Percentiles rank a stretch among this genome's conserved stretches.
Evolutionary conservation across 2,888 invertebrate species (phyloP).

Genomic region (Sinhomidia bicolor): DNA sequence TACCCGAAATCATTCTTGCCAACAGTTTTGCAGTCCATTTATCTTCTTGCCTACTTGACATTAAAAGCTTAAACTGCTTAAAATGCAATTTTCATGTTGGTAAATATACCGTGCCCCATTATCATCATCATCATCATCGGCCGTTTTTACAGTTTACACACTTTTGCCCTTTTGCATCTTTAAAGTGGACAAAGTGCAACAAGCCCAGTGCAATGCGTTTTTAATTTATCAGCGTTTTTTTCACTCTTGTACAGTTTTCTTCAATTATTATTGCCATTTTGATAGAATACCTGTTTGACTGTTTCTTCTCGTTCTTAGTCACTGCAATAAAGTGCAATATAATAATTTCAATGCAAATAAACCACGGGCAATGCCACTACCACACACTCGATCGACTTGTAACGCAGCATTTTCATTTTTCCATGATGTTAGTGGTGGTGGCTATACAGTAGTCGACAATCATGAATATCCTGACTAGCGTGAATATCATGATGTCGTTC

Average conservation of each 20-base stretch:
- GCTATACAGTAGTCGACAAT: neutral
- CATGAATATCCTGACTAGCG: neutral
- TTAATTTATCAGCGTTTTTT: slow-evolving; percentile 25
- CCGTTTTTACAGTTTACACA: slow-evolving; percentile 9
- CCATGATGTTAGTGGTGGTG: slow-evolving; percentile 5
- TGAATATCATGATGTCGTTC: slow-evolving; percentile 43
- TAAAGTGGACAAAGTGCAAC: slow-evolving; percentile 23
- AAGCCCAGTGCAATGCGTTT: slow-evolving; percentile 13
- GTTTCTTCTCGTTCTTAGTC: neutral
- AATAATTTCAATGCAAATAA: slow-evolving; percentile 46
- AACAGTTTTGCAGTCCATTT: slow-evolving; percentile 39
- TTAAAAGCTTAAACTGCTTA: slow-evolving; percentile 35
- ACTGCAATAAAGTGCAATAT: neutral
- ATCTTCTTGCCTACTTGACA: slow-evolving; percentile 25
- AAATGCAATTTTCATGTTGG: slow-evolving; percentile 44
- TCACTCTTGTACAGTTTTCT: slow-evolving; percentile 2
- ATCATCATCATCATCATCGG: neutral
- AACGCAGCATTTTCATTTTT: slow-evolving; percentile 42
- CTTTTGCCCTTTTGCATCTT: slow-evolving; percentile 42
- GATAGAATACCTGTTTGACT: slow-evolving; percentile 47
- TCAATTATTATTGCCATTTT: slow-evolving; percentile 38
- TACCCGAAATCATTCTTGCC: slow-evolving; percentile 5
- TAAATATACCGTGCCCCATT: neutral
- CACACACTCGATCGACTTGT: neutral
- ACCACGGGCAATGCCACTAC: slow-evolving; percentile 1